Conservation (phyloP, 2,797 vertebrate genomes). For the Lithobates pipiens region DNA sequence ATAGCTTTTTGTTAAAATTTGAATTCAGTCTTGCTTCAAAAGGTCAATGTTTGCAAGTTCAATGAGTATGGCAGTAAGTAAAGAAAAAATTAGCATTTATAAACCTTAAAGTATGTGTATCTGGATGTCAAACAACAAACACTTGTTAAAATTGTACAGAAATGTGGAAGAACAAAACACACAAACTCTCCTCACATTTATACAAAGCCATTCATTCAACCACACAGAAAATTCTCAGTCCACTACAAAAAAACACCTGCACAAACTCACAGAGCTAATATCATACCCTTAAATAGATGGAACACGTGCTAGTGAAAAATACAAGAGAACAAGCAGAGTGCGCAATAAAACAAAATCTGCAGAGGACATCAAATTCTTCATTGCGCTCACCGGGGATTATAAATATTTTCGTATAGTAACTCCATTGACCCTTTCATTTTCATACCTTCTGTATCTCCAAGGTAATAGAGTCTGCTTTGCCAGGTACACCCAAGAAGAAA, state of each 20-base stretch:
- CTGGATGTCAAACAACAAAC: background rate
- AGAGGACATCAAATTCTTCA: slow-evolving; percentile 49
- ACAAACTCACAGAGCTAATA: slow-evolving; percentile 37
- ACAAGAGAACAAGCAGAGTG: slow-evolving; percentile 27
- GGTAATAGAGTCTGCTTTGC: slow-evolving; percentile 10
- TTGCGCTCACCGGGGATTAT: slow-evolving; percentile 28
- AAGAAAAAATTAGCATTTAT: background rate
- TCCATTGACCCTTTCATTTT: slow-evolving; percentile 44
- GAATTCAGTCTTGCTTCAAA: background rate
- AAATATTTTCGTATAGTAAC: slow-evolving; percentile 22
- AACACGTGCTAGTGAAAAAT: slow-evolving; percentile 31
- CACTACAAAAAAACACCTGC: slow-evolving; percentile 43
- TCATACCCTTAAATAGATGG: slow-evolving; percentile 23
- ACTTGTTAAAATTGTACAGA: background rate
- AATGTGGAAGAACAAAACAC: background rate
- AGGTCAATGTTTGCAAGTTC: background rate
- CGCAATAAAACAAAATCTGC: slow-evolving; percentile 42
- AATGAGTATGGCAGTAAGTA: background rate
- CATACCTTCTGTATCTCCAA: slow-evolving; percentile 7
- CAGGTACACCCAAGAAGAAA: slow-evolving; percentile 39
- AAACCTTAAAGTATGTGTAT: background rate
- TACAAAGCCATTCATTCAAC: slow-evolving; percentile 34
- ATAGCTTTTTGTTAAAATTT: too few species aligned
- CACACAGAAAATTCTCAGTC: slow-evolving; percentile 39
- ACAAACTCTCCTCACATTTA: background rate